Conservation (phyloP, 2,113 vertebrate genomes). For the Henicopernis longicauda region DNA sequence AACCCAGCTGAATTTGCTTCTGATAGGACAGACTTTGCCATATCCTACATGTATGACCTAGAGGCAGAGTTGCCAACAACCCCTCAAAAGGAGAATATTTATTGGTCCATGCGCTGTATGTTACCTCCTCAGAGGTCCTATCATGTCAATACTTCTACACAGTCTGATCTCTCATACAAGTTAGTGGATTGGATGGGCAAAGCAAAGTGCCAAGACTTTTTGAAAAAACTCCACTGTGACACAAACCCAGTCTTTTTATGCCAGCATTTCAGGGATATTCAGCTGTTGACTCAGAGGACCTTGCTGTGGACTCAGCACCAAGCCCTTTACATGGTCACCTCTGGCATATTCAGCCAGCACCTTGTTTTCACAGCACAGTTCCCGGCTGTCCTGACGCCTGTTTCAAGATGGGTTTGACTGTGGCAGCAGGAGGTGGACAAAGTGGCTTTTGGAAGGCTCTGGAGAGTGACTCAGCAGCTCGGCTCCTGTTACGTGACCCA, state of each 20-base stretch:
- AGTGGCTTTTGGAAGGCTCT: conserved; percentile 31
- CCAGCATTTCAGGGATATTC: background rate
- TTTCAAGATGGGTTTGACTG: conserved; percentile 13
- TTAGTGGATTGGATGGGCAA: background rate
- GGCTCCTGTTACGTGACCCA: background rate
- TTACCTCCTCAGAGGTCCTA: background rate
- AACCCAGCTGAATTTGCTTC: background rate
- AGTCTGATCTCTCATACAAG: background rate
- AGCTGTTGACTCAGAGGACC: background rate
- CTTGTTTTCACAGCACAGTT: background rate
- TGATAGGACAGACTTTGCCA: background rate
- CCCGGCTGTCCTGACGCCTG: background rate
- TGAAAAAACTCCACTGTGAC: background rate
- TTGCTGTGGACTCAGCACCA: background rate
- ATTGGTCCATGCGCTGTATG: background rate
- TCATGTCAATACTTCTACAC: background rate
- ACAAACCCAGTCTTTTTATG: background rate
- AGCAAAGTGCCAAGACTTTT: background rate
- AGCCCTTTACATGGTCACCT: background rate
- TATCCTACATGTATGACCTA: background rate
- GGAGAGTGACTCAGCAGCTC: conserved; percentile 48
- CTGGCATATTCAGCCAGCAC: background rate
- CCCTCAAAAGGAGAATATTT: background rate
- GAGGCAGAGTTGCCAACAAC: background rate
- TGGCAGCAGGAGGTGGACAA: conserved; percentile 1